phyloP scores from a whole-genome alignment of 1,140 invertebrate species.

The Patella vulgata region DNA sequence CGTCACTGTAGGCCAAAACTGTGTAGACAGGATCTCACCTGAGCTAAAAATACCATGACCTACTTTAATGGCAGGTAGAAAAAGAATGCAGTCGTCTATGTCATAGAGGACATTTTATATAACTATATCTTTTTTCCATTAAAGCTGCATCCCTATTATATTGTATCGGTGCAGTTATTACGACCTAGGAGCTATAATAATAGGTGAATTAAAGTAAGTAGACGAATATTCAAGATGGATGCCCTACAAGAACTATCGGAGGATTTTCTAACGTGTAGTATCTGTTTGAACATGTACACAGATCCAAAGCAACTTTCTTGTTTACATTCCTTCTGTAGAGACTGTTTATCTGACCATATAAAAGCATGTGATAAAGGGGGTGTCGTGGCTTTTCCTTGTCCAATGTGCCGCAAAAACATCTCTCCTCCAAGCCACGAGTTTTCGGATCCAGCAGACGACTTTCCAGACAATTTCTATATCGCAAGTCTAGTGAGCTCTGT shows the following conservation, averaged over 20 bases:
- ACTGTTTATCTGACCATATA: constrained; percentile 71
- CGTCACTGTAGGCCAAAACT: no score
- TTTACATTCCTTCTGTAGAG: constrained; percentile 57
- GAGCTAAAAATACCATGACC: no score
- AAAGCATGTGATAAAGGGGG: constrained; percentile 68
- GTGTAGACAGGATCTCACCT: no score
- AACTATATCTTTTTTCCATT: no score
- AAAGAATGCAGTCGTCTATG: no score
- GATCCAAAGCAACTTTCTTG: constrained; percentile 52
- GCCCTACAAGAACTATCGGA: constrained; percentile 44
- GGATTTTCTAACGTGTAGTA: constrained; percentile 44
- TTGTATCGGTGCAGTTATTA: no score
- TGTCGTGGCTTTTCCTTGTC: constrained; percentile 50
- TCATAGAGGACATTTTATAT: no score
- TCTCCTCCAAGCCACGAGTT: constrained; percentile 26
- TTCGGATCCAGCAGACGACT: constrained; percentile 31
- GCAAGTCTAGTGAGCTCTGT: not conserved
- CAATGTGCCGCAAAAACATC: constrained; percentile 32
- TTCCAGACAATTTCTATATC: constrained; percentile 50
- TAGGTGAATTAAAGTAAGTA: no score
- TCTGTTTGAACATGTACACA: constrained; percentile 42
- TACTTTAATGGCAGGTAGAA: no score
- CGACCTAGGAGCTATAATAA: no score
- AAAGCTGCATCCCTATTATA: no score
- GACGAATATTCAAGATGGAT: no score